Conservation (phyloP, 2,888 invertebrate genomes). For the Trichogramma dendrolimi region DNA sequence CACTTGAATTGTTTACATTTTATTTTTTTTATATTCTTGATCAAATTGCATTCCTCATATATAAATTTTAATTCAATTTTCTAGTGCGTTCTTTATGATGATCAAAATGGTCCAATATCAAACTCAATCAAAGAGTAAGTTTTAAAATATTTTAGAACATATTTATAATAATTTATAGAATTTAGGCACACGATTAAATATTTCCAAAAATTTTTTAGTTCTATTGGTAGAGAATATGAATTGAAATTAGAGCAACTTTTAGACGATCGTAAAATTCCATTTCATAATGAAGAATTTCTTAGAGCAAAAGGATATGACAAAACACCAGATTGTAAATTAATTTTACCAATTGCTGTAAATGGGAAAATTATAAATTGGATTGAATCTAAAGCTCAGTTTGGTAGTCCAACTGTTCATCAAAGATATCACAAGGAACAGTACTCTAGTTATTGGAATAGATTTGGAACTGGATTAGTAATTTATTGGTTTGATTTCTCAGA, state of each 20-base stretch:
- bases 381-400: conserved; percentile 94
- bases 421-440: conserved; percentile 81
- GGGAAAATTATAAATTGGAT: conserved; percentile 90
- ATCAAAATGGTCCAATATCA: conserved; percentile 76
- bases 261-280: conserved; percentile 59
- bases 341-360: conserved; percentile 81
- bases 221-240: conserved; percentile 84
- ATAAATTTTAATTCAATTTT: conserved; percentile 43
- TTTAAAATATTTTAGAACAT: conserved; percentile 14
- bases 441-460: conserved; percentile 87
- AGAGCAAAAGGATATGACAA: conserved; percentile 85
- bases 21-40: neutral
- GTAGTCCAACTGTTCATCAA: conserved; percentile 75
- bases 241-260: conserved; percentile 65
- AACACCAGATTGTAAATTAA: conserved; percentile 89
- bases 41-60: conserved; percentile 29
- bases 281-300: conserved; percentile 74
- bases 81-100: conserved; percentile 76
- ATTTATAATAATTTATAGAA: conserved; percentile 5
- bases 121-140: conserved; percentile 75
- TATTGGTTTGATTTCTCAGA: conserved; percentile 92
- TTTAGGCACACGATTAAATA: neutral
- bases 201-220: conserved; percentile 53
- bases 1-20: conserved; percentile 8
- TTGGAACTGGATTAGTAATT: conserved; percentile 89